These are phyloP conservation scores for Hestina assimilis DNA, from an alignment of 1,140 invertebrate genomes.

Conservation along the genomic window DNA sequence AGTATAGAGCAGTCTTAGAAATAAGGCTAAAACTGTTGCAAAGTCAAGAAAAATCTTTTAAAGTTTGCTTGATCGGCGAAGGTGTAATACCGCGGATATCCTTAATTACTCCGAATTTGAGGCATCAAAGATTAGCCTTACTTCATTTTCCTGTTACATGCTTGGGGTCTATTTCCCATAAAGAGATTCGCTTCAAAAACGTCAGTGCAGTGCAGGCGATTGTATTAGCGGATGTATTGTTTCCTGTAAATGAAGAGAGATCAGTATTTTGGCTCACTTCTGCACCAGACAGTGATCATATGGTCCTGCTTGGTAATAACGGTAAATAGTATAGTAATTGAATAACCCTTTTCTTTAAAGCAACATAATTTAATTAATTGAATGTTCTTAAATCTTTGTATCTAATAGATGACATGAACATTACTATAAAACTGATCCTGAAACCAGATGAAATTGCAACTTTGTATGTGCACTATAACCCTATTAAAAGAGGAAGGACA, in stretches of 20 bases:
- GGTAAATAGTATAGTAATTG: slow-evolving; percentile 28
- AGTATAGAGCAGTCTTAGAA: slow-evolving; percentile 65
- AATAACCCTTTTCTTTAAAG: background rate
- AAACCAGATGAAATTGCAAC: slow-evolving; percentile 44
- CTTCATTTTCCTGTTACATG: slow-evolving; percentile 60
- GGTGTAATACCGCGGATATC: slow-evolving; percentile 62
- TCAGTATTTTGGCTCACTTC: slow-evolving; percentile 57
- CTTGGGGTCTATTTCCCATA: slow-evolving; percentile 49
- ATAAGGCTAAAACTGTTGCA: slow-evolving; percentile 60
- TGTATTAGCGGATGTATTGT: slow-evolving; percentile 36
- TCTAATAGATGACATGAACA: slow-evolving; percentile 42
- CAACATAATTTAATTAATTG: background rate
- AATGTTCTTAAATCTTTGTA: background rate
- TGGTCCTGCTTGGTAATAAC: slow-evolving; percentile 31
- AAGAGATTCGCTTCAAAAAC: slow-evolving; percentile 56
- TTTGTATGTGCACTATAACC: slow-evolving; percentile 52
- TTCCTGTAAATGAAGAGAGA: slow-evolving; percentile 38
- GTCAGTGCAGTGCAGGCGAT: slow-evolving; percentile 51
- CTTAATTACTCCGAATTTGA: slow-evolving; percentile 43
- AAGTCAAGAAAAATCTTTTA: slow-evolving; percentile 62
- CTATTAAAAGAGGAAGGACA: slow-evolving; percentile 50
- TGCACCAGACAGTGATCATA: slow-evolving; percentile 32
- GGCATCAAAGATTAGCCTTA: slow-evolving; percentile 40
- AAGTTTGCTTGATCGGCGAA: slow-evolving; percentile 63
- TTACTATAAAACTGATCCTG: slow-evolving; percentile 40